These are phyloP conservation scores for Stramonita haemastoma DNA, from an alignment of 2,888 invertebrate genomes.

Conservation along the genomic window DNA sequence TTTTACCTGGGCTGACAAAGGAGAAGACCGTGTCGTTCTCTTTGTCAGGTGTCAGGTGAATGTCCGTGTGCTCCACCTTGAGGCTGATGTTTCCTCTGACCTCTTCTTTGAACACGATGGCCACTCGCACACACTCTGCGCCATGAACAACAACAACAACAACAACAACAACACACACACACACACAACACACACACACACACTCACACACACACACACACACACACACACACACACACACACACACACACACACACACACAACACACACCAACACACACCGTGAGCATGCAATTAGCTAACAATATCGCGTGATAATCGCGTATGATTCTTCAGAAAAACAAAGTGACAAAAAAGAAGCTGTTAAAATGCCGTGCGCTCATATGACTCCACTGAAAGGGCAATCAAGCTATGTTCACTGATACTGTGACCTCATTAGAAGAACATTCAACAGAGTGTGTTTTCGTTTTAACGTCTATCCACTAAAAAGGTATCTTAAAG, in stretches of 20 bases:
- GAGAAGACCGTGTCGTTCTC: conserved; percentile 11
- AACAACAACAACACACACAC: no score
- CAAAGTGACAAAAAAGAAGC: no score
- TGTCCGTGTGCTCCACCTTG: conserved; percentile 34
- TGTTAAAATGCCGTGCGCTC: no score
- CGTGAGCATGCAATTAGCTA: no score
- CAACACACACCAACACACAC: background rate
- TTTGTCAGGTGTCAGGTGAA: background rate
- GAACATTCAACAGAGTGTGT: no score
- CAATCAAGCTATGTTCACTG: no score
- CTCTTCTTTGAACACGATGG: conserved; percentile 47
- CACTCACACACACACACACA: background rate
- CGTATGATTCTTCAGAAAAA: no score
- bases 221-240: conserved; percentile 20
- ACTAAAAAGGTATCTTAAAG: no score
- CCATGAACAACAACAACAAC: background rate
- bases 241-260: conserved; percentile 21
- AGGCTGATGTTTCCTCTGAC: conserved; percentile 48
- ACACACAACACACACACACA: background rate
- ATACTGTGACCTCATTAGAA: no score
- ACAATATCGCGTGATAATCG: no score
- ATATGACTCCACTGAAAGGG: no score
- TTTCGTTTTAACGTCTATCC: no score
- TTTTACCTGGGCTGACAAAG: background rate
- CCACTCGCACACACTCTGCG: conserved; percentile 50